These are phyloP conservation scores for Ganaspis brasiliensis DNA, from an alignment of 2,888 invertebrate species.

Conservation along the genomic window DNA sequence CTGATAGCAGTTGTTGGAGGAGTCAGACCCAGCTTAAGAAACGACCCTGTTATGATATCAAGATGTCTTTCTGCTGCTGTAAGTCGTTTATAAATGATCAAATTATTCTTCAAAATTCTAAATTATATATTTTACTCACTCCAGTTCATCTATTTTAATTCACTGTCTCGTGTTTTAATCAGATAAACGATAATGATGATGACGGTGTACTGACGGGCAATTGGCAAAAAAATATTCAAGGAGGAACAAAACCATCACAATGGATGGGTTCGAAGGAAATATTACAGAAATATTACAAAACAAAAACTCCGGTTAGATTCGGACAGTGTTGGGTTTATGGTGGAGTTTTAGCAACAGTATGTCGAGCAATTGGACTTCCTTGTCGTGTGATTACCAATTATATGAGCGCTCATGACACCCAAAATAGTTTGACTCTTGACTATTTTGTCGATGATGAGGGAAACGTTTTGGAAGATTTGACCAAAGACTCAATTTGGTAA, in stretches of 20 bases:
- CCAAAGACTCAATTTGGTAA: slow-evolving; percentile 93
- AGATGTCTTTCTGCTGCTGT: slow-evolving; percentile 94
- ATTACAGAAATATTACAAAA: slow-evolving; percentile 91
- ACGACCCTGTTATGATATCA: slow-evolving; percentile 89
- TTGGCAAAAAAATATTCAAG: slow-evolving; percentile 93
- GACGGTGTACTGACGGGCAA: slow-evolving; percentile 93
- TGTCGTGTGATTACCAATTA: slow-evolving; percentile 93
- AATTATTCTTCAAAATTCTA: too few relatives aligned
- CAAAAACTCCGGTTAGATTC: slow-evolving; percentile 93
- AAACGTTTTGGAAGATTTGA: slow-evolving; percentile 89
- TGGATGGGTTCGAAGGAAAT: slow-evolving; percentile 95
- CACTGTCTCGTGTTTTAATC: too few relatives aligned
- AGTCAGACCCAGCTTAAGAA: slow-evolving; percentile 84
- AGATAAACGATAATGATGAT: slow-evolving; percentile 91
- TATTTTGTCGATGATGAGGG: slow-evolving; percentile 92
- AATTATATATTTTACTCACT: background rate
- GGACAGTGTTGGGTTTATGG: slow-evolving; percentile 98
- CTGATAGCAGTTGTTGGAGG: slow-evolving; percentile 88
- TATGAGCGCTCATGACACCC: slow-evolving; percentile 97
- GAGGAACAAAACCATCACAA: slow-evolving; percentile 92
- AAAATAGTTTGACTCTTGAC: slow-evolving; percentile 94
- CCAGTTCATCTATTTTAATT: too few relatives aligned
- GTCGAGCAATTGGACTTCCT: too few relatives aligned
- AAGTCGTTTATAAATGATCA: slow-evolving; percentile 60
- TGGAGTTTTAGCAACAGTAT: slow-evolving; percentile 95